A percentile compares a stretch with the other conserved stretches of the same genome.
These are phyloP conservation scores for Lophotriccus pileatus DNA, from an alignment of 2,797 vertebrate species.

Conservation along the genomic window DNA sequence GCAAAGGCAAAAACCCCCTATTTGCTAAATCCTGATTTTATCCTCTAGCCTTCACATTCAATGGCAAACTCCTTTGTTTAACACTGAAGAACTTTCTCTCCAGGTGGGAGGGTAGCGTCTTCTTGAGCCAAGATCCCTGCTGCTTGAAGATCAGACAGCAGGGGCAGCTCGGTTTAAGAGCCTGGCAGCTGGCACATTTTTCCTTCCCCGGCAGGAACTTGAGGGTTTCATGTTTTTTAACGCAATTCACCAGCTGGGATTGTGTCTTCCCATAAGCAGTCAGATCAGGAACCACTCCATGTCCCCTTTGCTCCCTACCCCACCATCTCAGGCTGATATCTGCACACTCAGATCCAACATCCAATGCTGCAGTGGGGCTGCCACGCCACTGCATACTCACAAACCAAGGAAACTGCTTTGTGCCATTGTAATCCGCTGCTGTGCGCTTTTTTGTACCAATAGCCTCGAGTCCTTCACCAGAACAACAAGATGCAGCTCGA, in stretches of 20 bases:
- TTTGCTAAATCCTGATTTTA: not conserved
- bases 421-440: not conserved
- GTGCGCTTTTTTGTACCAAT: not conserved
- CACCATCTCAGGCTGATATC: not conserved
- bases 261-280: not conserved
- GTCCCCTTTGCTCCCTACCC: not conserved
- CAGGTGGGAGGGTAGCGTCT: not conserved
- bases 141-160: slow-evolving; percentile 8
- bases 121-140: not conserved
- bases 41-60: not conserved
- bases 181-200: slow-evolving; percentile 5
- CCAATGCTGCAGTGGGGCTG: not conserved
- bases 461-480: slow-evolving; percentile 86
- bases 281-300: not conserved
- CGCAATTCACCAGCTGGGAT: not conserved
- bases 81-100: not conserved
- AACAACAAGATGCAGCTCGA: slow-evolving; percentile 76
- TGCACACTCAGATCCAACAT: not conserved
- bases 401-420: accelerated
- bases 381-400: not conserved
- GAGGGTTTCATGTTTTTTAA: slow-evolving; percentile 25
- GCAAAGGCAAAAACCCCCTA: not conserved
- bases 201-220: not conserved
- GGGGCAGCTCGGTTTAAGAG: not conserved
- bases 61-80: not conserved